Base-by-base conservation (phyloP, 1,140 invertebrate species). In the Trichoplusia ni region DNA sequence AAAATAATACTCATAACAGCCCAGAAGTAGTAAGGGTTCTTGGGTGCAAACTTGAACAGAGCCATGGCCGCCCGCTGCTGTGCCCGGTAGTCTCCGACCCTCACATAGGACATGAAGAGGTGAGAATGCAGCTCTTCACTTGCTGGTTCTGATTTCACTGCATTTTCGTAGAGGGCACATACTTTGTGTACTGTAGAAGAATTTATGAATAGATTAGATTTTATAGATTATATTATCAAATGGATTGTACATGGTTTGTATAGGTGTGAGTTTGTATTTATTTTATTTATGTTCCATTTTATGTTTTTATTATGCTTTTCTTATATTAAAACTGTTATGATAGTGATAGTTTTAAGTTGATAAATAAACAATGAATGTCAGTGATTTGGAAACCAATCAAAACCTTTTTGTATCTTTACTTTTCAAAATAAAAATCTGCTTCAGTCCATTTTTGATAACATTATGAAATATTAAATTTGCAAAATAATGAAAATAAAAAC, bases 11-110 rank as follows among this genome's bases (percentile, higher is more conserved):
- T 98, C 95, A 99, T 99, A 9, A 99, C 95, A 59, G 96, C 96
- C 98, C 98, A 99, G 87, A 98, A 99, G 83, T 98, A 99, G 88
- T 99, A 99, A 0, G 97, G 98, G 86, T 97, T 98, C 88, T 99
- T 99, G 19, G 96, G 95, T 82, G 95, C 95, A 21, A 97, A 90
- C 91, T 98, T 98, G 81, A 98, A 99, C 2, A 99, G 91, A 14
- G 93, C 92, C 92, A 99, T 93, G 0, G 98, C 98, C 5, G 95
- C 95, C 63, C 95, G 93, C 77, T 99, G 97, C 81, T 99, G 98
- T 19, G 96, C 95, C 80, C 97, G 97, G 76, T 96, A 98, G 89
- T 99, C 95, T 5, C 94, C 94, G 9, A 98, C 90, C 18, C 98
- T 92, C 2, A 99, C 98, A 90, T 99, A 97, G 0, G 98, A 95